These are phyloP conservation scores for Drosophila anomalata DNA, from an alignment of 2,888 invertebrate species.

Conservation along the genomic window DNA sequence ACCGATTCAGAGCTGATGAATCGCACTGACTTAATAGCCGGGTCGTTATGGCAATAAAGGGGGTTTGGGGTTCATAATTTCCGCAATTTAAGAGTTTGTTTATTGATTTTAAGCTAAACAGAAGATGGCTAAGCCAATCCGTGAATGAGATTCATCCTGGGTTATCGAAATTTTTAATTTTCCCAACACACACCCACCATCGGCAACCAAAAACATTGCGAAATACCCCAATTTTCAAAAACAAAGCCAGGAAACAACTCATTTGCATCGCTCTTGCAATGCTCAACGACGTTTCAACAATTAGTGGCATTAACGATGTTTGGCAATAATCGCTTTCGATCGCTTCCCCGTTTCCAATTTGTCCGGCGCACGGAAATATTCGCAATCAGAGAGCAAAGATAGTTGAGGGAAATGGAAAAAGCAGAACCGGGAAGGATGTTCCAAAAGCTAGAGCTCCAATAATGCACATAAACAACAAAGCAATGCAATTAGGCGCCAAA, in stretches of 20 bases:
- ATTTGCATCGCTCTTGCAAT: constrained; percentile 8
- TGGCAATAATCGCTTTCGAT: constrained; percentile 23
- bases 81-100: neutral
- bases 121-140: neutral
- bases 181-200: too few relatives aligned
- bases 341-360: constrained; percentile 23
- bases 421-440: neutral
- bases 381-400: constrained; percentile 20
- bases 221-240: neutral
- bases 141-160: neutral
- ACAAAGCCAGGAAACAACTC: neutral
- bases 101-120: neutral
- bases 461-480: constrained; percentile 53
- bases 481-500: constrained; percentile 66
- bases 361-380: constrained; percentile 16
- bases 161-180: neutral
- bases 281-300: constrained; percentile 5
- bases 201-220: neutral
- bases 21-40: constrained; percentile 31
- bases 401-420: neutral
- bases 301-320: constrained; percentile 17
- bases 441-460: constrained; percentile 42
- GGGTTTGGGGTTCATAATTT: neutral
- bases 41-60: neutral
- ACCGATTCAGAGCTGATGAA: constrained; percentile 28